A percentile compares a stretch with the other conserved stretches of the same genome.
Evolutionary conservation across 2,797 vertebrate genomes (phyloP).

Genomic region (Myiotriccus ornatus): DNA sequence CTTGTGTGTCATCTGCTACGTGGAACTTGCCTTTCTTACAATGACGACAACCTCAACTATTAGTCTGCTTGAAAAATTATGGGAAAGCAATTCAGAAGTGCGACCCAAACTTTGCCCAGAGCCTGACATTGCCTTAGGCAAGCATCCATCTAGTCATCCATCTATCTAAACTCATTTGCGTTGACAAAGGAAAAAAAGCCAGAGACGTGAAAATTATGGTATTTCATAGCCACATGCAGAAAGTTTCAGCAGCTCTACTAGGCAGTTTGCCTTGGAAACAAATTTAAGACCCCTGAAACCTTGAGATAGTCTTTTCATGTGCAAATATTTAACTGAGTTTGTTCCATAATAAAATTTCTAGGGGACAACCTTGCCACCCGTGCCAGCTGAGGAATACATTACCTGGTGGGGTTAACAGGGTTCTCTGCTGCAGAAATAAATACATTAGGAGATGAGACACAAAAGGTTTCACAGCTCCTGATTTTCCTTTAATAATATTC

Average conservation of each 20-base stretch:
- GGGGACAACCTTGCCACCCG: conserved; percentile 69
- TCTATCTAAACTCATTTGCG: background rate
- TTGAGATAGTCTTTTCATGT: conserved; percentile 69
- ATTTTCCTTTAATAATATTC: conserved; percentile 76
- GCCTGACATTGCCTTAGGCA: background rate
- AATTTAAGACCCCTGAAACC: conserved; percentile 58
- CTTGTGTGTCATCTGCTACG: background rate
- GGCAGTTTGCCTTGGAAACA: conserved; percentile 15
- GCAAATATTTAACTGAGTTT: conserved; percentile 76
- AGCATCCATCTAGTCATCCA: background rate
- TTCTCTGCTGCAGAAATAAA: conserved; percentile 75
- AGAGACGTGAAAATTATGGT: background rate
- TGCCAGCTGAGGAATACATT: conserved; percentile 73
- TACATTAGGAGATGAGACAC: conserved; percentile 73
- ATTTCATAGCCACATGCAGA: background rate
- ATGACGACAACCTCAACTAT: background rate
- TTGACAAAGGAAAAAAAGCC: background rate
- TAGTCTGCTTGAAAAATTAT: conserved; percentile 13
- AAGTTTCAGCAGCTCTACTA: background rate
- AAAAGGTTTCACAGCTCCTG: conserved; percentile 73
- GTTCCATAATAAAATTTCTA: conserved; percentile 74
- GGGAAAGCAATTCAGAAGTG: conserved; percentile 4
- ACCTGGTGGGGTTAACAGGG: conserved; percentile 74
- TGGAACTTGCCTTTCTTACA: background rate
- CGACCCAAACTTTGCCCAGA: conserved; percentile 36